Base-by-base conservation (phyloP, 2,797 vertebrate species). In the Scolopax rusticola region DNA sequence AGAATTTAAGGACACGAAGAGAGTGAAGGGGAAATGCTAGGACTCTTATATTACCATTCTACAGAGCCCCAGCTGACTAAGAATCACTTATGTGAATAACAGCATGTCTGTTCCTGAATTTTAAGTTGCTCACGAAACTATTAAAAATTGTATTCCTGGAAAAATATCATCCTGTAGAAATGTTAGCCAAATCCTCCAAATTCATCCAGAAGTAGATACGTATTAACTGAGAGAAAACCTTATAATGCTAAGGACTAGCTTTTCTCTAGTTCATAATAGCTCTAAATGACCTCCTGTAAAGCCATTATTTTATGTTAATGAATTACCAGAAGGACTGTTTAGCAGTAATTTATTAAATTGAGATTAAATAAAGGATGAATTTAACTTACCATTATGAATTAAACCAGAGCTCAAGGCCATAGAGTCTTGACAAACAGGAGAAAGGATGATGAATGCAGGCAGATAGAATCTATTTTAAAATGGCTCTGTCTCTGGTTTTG, bases 401-500 rank as follows among this genome's bases (percentile, higher is more conserved):
- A 96, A 89, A 75, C 57, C 36, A 67, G 50, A 94, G 43, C 93
- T 95, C 70, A 77, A 87, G 79, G 91, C 50, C 73, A 61, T 61
- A 48, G 40, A 74, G 57, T 94, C 45, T 85, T 96, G 90, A 94
- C 78, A 95, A 95, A 95, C 74, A 84, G 67, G 50, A 83, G 48
- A 54, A 96, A 89, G 63, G 59, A 83, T 84, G 87, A 88, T 85
- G 43, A 70, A 81, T 90, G 63, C 47, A 51, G 3, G 84, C n/a
- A 83, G 74, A 84, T 53, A 78, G 74, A 93, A 89, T 94, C 85
- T 96, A 65, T 94, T 96, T 96, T 91, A 56, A 96, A 61, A 95
- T 90, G n/a, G 32, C 74, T 91, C 15, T 76, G 93, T 91, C 69
- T 76, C 53, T 78, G 21, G 13, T 32, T 74, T 95, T 88, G 48